A percentile compares a stretch with the other conserved stretches of the same genome.
Conservation (phyloP, 2,113 vertebrate species). For the Camelus dromedarius region DNA sequence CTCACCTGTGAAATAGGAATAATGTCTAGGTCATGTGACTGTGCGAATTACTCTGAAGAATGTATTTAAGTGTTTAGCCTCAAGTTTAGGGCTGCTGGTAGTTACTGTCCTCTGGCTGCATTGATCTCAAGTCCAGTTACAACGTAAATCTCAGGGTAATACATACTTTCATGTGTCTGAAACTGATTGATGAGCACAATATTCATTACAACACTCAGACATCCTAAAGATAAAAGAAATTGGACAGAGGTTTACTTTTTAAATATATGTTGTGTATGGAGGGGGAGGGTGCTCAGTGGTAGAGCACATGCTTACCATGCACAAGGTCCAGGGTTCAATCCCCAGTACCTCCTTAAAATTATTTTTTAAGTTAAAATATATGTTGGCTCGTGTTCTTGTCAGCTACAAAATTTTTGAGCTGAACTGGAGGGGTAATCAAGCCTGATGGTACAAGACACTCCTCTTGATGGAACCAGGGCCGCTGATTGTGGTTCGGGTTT, state of each 20-base stretch:
- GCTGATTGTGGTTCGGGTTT: not conserved
- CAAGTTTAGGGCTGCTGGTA: not conserved
- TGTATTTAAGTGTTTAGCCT: not conserved
- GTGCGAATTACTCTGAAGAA: not conserved
- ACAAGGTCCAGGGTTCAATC: too few species aligned
- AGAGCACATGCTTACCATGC: too few species aligned
- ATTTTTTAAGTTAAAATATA: not conserved
- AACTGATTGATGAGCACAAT: not conserved
- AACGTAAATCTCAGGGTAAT: not conserved
- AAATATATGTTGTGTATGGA: not conserved
- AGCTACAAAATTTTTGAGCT: not conserved
- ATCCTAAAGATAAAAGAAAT: conserved; percentile 53
- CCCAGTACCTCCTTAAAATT: too few species aligned
- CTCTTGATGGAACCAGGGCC: not conserved
- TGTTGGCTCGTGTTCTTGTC: not conserved
- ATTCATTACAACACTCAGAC: conserved; percentile 70
- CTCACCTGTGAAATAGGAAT: not conserved
- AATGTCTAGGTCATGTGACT: not conserved
- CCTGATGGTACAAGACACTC: not conserved
- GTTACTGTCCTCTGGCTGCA: not conserved
- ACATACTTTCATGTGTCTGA: not conserved
- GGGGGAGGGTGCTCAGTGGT: too few species aligned
- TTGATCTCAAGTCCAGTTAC: not conserved
- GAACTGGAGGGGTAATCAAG: not conserved
- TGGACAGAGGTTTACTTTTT: conserved; percentile 54